Base-by-base conservation (phyloP, 2,888 invertebrate genomes). In the Willowsia nigromaculata region DNA sequence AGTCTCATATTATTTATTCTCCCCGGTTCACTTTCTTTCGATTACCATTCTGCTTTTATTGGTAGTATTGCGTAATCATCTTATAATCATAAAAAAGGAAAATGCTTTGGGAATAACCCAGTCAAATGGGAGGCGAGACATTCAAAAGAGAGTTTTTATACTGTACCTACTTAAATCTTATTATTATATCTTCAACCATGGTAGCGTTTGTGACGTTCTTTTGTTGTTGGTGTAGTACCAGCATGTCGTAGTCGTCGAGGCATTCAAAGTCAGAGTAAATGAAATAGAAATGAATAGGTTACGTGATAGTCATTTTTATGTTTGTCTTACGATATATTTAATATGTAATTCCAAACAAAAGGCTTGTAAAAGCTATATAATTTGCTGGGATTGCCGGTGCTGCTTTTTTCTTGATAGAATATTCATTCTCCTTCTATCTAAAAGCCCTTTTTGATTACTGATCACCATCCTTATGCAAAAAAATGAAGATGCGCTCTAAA, bases 71-170 rank as follows among this genome's bases (percentile, higher is more conserved):
- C 53, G 15, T 30, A 50, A 76, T 76, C 50, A 50, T 47, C 30
- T n/a, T n/a, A 27, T 30, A 62, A 62, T 30, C 62, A 30, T 56
- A 56, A 56, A 22, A 56, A 56, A 13, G 1, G 27, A 76, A 56
- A 22, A 56, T 18, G 22, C 50, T 50, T 76, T 76, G 30, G 76
- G 76, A 53, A 76, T 76, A 53, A 30, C 76, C 76, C 76, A 76
- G 27, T 53, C 62, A 30, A 62, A 30, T 30, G 25, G 30, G 4
- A 59, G 25, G 25, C 4, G 56, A 59, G 25, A 30, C 2, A 30
- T 30, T 62, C 2, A 76, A 27, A 30, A 11, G 53, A 22, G 22
- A 56, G 18, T 56, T 56, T 25, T 22, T 33, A n/a, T 68, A 25
- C 3, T 50, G n/a, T 50, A 13, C 50, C 50, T 50, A 13, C 50